phyloP scores from a whole-genome alignment of 2,888 invertebrate species.

The Leptopilina myrica region DNA sequence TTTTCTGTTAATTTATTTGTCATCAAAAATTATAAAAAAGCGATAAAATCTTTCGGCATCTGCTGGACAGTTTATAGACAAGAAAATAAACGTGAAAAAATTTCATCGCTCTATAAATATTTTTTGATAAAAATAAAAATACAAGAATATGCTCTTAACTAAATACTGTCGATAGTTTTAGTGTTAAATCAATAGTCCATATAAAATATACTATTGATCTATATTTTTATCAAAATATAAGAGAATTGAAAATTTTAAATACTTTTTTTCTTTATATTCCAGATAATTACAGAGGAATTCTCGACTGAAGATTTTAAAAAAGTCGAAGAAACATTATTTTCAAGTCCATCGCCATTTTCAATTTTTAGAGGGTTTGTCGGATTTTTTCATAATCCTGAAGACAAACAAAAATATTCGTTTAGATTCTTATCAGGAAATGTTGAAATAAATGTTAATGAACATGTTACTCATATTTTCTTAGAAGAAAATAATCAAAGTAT shows the following conservation, averaged over 20 bases:
- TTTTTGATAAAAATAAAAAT: too few relatives aligned
- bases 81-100: too few relatives aligned
- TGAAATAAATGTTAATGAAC: constrained; percentile 56
- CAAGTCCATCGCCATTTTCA: constrained; percentile 63
- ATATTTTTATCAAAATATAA: too few relatives aligned
- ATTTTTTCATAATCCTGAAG: constrained; percentile 63
- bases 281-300: constrained; percentile 53
- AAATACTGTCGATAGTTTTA: too few relatives aligned
- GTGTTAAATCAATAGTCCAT: too few relatives aligned
- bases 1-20: too few relatives aligned
- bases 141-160: too few relatives aligned
- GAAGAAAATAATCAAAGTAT: constrained; percentile 45
- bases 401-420: constrained; percentile 60
- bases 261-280: constrained; percentile 23
- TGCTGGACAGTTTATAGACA: too few relatives aligned
- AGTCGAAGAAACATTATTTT: constrained; percentile 66
- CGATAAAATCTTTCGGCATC: too few relatives aligned
- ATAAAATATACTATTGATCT: too few relatives aligned
- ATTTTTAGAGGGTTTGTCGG: constrained; percentile 66
- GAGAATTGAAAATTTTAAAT: not conserved
- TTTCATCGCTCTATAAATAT: too few relatives aligned
- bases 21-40: too few relatives aligned
- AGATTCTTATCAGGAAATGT: constrained; percentile 68
- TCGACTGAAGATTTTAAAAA: constrained; percentile 48
- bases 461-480: constrained; percentile 66